phyloP scores from a whole-genome alignment of 2,797 vertebrate species.

The Carcharodon carcharias region DNA sequence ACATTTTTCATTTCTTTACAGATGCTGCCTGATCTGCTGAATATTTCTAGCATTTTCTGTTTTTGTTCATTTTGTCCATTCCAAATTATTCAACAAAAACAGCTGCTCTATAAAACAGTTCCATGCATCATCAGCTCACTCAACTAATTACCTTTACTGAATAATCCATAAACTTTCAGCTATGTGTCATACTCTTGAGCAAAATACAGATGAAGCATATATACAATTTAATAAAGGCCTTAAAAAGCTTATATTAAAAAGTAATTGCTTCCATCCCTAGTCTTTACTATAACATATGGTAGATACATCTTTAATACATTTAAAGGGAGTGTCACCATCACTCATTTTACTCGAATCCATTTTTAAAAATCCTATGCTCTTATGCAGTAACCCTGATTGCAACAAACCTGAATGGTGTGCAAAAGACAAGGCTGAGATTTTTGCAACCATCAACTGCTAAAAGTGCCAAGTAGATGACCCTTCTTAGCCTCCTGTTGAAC shows the following conservation, averaged over 20 bases:
- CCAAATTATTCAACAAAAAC: not conserved
- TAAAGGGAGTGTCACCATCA: not conserved
- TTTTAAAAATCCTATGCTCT: not conserved
- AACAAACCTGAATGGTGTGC: not conserved
- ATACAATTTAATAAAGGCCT: slow-evolving; percentile 17
- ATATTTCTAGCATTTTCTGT: not conserved
- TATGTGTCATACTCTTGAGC: not conserved
- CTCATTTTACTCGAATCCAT: not conserved
- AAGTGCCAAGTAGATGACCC: too few species aligned
- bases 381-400: not conserved
- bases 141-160: slow-evolving; percentile 12
- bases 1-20: not conserved
- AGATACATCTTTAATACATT: slow-evolving; percentile 16
- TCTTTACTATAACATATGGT: not conserved
- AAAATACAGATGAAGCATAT: not conserved
- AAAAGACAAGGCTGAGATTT: too few species aligned
- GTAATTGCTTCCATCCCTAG: slow-evolving; percentile 21
- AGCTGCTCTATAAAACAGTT: not conserved
- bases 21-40: not conserved
- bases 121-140: not conserved
- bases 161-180: slow-evolving; percentile 20
- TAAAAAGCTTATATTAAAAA: not conserved
- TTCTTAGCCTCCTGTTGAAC: too few species aligned
- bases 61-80: not conserved
- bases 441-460: too few species aligned